These are phyloP conservation scores for Anolis apletophallus DNA, from an alignment of 2,797 vertebrate genomes.

Conservation along the genomic window DNA sequence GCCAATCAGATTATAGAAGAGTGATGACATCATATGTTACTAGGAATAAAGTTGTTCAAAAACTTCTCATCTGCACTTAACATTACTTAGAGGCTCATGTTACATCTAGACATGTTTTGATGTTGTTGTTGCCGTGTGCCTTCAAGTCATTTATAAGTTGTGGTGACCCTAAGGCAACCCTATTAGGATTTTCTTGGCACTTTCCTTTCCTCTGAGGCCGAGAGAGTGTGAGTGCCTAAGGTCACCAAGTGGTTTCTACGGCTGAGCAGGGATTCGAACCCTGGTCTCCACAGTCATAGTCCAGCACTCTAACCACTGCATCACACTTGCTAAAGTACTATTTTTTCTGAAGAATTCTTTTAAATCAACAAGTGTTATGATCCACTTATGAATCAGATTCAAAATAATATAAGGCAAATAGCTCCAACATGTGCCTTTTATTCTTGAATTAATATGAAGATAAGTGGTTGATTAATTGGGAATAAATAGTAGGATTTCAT, in stretches of 20 bases:
- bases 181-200: too few relatives aligned
- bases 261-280: too few relatives aligned
- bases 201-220: too few relatives aligned
- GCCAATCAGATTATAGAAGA: not conserved
- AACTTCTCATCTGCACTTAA: constrained; percentile 5
- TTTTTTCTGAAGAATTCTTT: not conserved
- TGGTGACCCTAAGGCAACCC: too few relatives aligned
- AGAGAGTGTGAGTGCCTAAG: too few relatives aligned
- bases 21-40: constrained; percentile 64
- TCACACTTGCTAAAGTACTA: not conserved
- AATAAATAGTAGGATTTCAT: not conserved
- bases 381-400: not conserved
- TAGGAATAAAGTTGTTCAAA: constrained; percentile 48
- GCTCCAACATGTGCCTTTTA: not conserved
- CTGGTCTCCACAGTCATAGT: too few relatives aligned
- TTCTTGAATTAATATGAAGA: not conserved
- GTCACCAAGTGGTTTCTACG: too few relatives aligned
- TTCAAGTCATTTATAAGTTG: too few relatives aligned
- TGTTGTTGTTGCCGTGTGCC: too few relatives aligned
- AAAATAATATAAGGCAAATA: not conserved
- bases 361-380: not conserved
- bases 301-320: too few relatives aligned
- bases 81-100: not conserved
- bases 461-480: too few relatives aligned
- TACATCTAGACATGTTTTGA: not conserved